Conservation (phyloP, 2,888 invertebrate species). For the Ecliptopera silaceata region DNA sequence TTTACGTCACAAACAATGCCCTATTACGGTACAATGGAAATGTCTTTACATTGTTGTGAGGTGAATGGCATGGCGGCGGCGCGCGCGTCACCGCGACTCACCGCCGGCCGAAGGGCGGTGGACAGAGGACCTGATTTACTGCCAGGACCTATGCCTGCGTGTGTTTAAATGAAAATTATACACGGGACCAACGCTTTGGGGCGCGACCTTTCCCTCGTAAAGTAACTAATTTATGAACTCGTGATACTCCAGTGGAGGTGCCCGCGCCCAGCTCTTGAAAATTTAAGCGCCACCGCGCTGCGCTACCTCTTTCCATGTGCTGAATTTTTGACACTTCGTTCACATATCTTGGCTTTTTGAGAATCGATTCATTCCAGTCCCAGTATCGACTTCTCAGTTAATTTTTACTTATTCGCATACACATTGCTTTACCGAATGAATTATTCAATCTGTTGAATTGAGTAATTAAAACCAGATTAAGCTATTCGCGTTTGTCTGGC, state of each 20-base stretch:
- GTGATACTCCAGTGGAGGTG: constrained; percentile 67
- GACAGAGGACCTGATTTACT: constrained; percentile 71
- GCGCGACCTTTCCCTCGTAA: constrained; percentile 73
- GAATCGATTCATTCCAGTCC: constrained; percentile 41
- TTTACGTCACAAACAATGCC: constrained; percentile 80
- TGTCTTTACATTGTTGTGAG: constrained; percentile 77
- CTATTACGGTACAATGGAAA: constrained; percentile 78
- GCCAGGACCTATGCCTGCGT: constrained; percentile 71
- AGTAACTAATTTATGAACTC: constrained; percentile 79
- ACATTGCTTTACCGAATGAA: constrained; percentile 13
- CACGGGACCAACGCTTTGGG: constrained; percentile 63
- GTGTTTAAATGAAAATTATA: constrained; percentile 79
- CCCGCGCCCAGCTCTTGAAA: constrained; percentile 71
- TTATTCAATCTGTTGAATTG: constrained; percentile 22
- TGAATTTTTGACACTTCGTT: constrained; percentile 63
- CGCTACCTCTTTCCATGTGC: constrained; percentile 47
- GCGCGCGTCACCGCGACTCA: constrained; percentile 36
- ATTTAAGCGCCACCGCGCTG: constrained; percentile 64
- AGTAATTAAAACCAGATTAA: constrained; percentile 32
- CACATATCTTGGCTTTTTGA: constrained; percentile 58
- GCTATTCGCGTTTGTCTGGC: constrained; percentile 27
- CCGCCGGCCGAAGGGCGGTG: constrained; percentile 52
- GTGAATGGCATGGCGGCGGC: constrained; percentile 39
- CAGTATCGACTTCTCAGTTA: constrained; percentile 24
- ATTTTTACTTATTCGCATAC: constrained; percentile 6